phyloP scores from a whole-genome alignment of 1,140 invertebrate genomes.

The Lordiphosa collinella region DNA sequence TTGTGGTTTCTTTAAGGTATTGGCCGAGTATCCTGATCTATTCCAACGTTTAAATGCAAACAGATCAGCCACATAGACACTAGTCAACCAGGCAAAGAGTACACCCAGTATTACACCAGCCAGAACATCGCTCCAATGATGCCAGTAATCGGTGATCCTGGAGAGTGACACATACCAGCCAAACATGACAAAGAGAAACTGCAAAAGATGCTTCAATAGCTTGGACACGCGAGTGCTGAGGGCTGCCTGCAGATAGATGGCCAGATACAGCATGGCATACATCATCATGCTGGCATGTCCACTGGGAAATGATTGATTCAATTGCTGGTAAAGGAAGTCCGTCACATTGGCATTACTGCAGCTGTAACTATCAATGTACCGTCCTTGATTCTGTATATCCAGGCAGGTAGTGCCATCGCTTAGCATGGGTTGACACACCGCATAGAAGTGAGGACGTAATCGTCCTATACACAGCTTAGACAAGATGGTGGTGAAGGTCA shows the following conservation, averaged over 20 bases:
- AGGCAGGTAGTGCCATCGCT: conserved; percentile 80
- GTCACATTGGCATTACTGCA: conserved; percentile 82
- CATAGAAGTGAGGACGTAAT: conserved; percentile 94
- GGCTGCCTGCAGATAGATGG: conserved; percentile 91
- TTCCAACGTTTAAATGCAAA: conserved; percentile 57
- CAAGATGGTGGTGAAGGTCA: conserved; percentile 91
- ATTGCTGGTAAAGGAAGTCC: conserved; percentile 83
- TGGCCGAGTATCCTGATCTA: conserved; percentile 39
- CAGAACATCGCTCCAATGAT: conserved; percentile 90
- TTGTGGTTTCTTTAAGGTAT: conserved; percentile 52
- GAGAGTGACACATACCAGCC: conserved; percentile 91
- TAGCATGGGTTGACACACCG: conserved; percentile 85
- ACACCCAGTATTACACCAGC: conserved; percentile 81
- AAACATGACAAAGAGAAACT: conserved; percentile 86
- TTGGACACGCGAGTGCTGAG: conserved; percentile 87
- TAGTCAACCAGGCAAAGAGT: conserved; percentile 81
- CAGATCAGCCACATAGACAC: conserved; percentile 56
- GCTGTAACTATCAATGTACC: conserved; percentile 84
- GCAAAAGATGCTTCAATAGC: conserved; percentile 87
- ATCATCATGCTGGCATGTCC: conserved; percentile 89
- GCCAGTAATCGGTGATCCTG: conserved; percentile 95
- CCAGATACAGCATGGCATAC: conserved; percentile 88
- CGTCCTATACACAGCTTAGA: conserved; percentile 95
- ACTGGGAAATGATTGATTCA: conserved; percentile 90
- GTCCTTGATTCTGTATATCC: conserved; percentile 81